Percentiles rank a stretch among this genome's conserved stretches.
Conservation (phyloP, 2,797 vertebrate genomes). For the Borostomias antarcticus region DNA sequence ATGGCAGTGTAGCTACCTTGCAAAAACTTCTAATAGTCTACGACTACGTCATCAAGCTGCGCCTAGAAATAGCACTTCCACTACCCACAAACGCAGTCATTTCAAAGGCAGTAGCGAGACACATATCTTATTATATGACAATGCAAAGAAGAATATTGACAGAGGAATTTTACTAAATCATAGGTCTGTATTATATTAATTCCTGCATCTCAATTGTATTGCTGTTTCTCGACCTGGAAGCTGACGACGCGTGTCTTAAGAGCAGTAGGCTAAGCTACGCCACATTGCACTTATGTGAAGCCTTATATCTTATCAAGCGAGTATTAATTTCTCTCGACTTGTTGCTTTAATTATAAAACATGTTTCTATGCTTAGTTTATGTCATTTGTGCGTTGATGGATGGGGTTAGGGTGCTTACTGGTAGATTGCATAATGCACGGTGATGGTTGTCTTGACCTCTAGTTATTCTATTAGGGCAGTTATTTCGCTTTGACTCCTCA, state of each 20-base stretch:
- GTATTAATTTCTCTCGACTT: too few relatives aligned
- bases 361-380: too few relatives aligned
- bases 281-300: too few relatives aligned
- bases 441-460: too few relatives aligned
- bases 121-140: too few relatives aligned
- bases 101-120: neutral
- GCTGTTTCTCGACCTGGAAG: neutral
- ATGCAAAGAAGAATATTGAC: neutral
- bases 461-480: too few relatives aligned
- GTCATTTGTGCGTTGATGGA: too few relatives aligned
- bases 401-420: too few relatives aligned
- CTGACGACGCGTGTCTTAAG: neutral
- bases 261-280: neutral
- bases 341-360: too few relatives aligned
- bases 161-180: neutral
- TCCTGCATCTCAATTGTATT: neutral
- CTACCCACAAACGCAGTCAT: neutral
- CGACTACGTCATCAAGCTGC: constrained; percentile 4
- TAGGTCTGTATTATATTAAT: neutral
- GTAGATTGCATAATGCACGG: too few relatives aligned
- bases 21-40: neutral
- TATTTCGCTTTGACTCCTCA: too few relatives aligned
- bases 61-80: constrained; percentile 3
- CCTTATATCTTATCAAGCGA: too few relatives aligned
- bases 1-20: neutral